These are phyloP conservation scores for Azemiops feae DNA, from an alignment of 2,113 vertebrate genomes.

Conservation along the genomic window DNA sequence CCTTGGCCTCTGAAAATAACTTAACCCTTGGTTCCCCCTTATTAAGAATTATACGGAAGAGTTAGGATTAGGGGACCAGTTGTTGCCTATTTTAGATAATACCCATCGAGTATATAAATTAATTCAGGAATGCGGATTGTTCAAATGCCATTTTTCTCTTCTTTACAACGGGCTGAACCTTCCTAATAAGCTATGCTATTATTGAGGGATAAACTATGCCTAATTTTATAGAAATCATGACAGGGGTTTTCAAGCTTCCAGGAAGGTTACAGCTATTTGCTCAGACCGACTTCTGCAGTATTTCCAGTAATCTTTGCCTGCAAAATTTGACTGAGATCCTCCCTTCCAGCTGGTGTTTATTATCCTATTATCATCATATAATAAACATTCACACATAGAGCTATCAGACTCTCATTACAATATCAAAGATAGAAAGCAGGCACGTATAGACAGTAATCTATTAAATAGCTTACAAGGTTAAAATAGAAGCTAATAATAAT, in stretches of 20 bases:
- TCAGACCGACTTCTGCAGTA: not conserved
- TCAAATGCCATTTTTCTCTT: not conserved
- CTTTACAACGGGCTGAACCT: not conserved
- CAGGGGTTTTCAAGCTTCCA: not conserved
- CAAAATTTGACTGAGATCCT: not conserved
- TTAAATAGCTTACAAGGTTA: not conserved
- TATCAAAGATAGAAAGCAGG: not conserved
- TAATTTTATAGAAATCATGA: not conserved
- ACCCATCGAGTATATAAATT: not conserved
- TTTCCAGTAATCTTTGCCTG: not conserved
- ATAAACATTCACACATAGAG: not conserved
- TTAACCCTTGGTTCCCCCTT: not conserved
- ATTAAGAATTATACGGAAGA: not conserved
- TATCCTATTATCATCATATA: not conserved
- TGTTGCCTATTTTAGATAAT: not conserved
- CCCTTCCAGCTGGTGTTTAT: not conserved
- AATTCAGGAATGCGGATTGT: not conserved
- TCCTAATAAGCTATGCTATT: not conserved
- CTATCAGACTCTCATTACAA: not conserved
- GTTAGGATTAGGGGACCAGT: not conserved
- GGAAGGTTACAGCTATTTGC: not conserved
- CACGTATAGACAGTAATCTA: not conserved
- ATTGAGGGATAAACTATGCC: not conserved
- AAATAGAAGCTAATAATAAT: not conserved
- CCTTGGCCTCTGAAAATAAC: not conserved